Conservation (phyloP, 2,113 vertebrate species). For the Onychostoma macrolepis region DNA sequence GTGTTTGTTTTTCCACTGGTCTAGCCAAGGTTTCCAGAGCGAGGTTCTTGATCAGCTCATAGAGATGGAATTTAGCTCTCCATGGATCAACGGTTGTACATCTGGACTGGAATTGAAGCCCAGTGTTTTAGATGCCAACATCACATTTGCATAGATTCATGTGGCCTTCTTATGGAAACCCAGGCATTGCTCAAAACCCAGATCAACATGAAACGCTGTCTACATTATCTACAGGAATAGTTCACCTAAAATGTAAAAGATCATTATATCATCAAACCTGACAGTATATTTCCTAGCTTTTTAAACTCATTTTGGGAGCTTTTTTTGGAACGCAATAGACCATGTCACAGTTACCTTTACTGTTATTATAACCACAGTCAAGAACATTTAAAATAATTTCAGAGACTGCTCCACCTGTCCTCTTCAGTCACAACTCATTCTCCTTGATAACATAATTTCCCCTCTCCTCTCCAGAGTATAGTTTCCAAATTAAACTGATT, state of each 20-base stretch:
- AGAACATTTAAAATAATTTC: background rate
- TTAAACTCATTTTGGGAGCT: background rate
- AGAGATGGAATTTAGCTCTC: slow-evolving; percentile 30
- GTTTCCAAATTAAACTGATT: slow-evolving; percentile 47
- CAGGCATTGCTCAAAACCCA: background rate
- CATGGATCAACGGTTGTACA: slow-evolving; percentile 5
- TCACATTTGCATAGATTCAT: slow-evolving; percentile 1
- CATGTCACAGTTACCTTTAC: background rate
- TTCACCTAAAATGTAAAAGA: background rate
- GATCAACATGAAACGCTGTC: background rate
- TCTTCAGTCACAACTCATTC: slow-evolving; percentile 57
- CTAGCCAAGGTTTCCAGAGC: slow-evolving; percentile 7
- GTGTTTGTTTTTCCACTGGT: slow-evolving; percentile 31
- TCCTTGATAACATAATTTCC: slow-evolving; percentile 52
- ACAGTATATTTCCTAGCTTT: background rate
- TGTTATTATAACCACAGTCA: slow-evolving; percentile 1
- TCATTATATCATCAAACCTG: background rate
- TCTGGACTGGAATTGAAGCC: background rate
- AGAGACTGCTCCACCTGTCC: slow-evolving; percentile 35
- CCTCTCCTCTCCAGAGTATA: slow-evolving; percentile 50
- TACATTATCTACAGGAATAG: background rate
- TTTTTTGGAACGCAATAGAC: background rate
- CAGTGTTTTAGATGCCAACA: background rate
- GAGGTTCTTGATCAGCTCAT: slow-evolving; percentile 2
- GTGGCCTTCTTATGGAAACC: background rate